Evolutionary conservation across 2,797 vertebrate species (phyloP), one percentile per base, ranked within the genome.

Genomic region (Bryconaethiops microstoma): DNA sequence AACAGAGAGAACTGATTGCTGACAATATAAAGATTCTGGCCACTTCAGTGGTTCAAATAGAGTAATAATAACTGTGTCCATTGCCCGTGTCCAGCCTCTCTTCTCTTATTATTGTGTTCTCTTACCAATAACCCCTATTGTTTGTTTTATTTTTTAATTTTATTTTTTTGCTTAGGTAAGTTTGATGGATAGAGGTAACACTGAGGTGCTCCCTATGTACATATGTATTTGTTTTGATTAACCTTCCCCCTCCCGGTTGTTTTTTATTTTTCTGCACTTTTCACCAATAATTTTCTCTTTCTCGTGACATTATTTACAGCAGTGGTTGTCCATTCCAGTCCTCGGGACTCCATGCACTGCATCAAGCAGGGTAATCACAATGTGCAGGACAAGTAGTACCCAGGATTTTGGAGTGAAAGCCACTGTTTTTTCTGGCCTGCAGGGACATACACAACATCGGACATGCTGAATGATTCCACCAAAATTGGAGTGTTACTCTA

Each of bases 151-250:
- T 52, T 59, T 76, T 76, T 68, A 35, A 13, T 23, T 19, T 14
- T 21, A 8, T 59, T 19, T 39, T 69, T 75, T 74, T 59, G 60
- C 9, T 76, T 74, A 59, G 40, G 72, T 76, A 45, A n/a, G 16
- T 57, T 67, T 57, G 29, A 70, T 72, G 65, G 62, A 45, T 78
- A 52, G 60, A 62, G 70, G 74, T 59, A 71, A 68, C 39, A 68
- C 90, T 91, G 91, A 93, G 92, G 92, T 94, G 92, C 94, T 92
- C 93, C 91, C 91, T 93, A 90, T 95, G 92, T 94, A 94, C 86
- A 94, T 92, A 88, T 91, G 87, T 91, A 59, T 81, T 83, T 83
- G 65, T 68, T 78, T 71, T 54, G 35, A 63, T 39, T 29, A 45
- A 57, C 87, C 87, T 39, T 25, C 17, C 90, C 29, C 45, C 29